Evolutionary conservation across 2,888 invertebrate genomes (phyloP).

Genomic region (Parthenolecanium corni): DNA sequence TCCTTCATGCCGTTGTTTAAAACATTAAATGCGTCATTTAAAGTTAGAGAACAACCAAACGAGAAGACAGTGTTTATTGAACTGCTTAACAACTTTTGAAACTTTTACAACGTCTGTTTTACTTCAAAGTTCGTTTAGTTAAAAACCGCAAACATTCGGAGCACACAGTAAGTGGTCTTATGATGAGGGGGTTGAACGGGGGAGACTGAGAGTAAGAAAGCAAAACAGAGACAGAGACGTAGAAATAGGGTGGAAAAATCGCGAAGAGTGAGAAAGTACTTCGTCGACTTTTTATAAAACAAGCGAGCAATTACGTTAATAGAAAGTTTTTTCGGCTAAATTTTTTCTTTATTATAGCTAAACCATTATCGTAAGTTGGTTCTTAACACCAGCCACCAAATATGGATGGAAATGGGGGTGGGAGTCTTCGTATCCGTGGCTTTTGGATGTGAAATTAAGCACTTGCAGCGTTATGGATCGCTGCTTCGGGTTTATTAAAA

Average conservation of each 20-base stretch:
- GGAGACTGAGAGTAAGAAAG: no score
- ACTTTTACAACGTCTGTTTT: conserved; percentile 25
- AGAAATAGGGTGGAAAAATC: no score
- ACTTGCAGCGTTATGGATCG: no score
- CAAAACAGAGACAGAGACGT: no score
- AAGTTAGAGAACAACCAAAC: conserved; percentile 27
- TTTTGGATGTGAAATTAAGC: no score
- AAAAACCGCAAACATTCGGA: conserved; percentile 17
- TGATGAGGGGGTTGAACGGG: no score
- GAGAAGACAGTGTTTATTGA: conserved; percentile 28
- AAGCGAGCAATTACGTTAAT: conserved; percentile 27
- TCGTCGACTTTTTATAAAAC: conserved; percentile 14
- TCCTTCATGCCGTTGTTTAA: neutral
- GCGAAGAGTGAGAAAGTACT: no score
- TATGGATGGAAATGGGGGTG: neutral
- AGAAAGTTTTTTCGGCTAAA: conserved; percentile 26
- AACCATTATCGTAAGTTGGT: conserved; percentile 1
- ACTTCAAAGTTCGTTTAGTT: conserved; percentile 21
- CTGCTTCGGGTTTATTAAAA: no score
- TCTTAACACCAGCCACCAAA: neutral
- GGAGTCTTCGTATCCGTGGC: no score
- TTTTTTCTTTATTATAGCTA: conserved; percentile 6
- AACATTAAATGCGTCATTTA: conserved; percentile 29
- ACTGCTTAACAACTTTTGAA: conserved; percentile 29
- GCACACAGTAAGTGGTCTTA: neutral